Evolutionary conservation across 2,113 vertebrate species (phyloP).

Genomic region (Alectura lathami): DNA sequence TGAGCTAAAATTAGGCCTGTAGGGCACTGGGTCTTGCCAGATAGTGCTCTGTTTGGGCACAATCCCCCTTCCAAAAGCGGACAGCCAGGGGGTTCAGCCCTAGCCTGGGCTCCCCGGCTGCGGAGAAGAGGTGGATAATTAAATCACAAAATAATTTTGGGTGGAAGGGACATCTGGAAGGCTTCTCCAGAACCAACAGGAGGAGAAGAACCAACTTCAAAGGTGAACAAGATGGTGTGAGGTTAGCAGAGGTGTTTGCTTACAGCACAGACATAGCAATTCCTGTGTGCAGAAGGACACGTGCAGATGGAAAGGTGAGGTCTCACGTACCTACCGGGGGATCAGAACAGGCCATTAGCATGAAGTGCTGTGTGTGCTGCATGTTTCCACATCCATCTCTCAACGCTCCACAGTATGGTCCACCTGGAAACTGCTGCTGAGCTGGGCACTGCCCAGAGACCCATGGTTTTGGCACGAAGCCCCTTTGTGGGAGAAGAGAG

Average conservation of each 20-base stretch:
- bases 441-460: background rate
- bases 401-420: background rate
- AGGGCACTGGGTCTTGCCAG: constrained; percentile 43
- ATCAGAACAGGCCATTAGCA: background rate
- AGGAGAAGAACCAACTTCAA: background rate
- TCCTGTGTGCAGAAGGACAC: background rate
- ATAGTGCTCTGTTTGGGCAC: background rate
- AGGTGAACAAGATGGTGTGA: background rate
- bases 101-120: background rate
- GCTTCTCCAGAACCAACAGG: background rate
- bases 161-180: background rate
- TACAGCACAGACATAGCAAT: background rate
- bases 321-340: background rate
- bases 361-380: background rate
- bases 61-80: background rate
- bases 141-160: background rate
- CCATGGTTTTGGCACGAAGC: background rate
- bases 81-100: background rate
- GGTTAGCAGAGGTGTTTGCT: background rate
- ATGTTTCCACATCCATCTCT: background rate
- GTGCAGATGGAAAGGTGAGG: background rate
- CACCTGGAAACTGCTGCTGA: background rate
- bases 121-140: background rate
- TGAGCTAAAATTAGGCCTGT: constrained; percentile 53
- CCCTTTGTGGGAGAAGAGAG: background rate